Percentiles rank a stretch among this genome's conserved stretches.
phyloP scores from a whole-genome alignment of 2,888 invertebrate species.

The Endomychus coccineus region DNA sequence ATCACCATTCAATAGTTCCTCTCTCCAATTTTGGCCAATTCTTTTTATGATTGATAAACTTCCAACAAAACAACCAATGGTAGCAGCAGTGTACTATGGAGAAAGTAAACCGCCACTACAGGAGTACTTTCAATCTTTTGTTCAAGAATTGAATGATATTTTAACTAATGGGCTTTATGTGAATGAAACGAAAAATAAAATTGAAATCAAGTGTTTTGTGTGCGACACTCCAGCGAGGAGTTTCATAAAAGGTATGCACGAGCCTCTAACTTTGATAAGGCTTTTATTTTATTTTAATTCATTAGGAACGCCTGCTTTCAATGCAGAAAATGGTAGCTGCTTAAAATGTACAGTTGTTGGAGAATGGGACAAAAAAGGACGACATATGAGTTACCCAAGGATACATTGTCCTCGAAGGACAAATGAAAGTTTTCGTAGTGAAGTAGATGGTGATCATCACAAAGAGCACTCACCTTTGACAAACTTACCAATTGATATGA shows the following conservation, averaged over 20 bases:
- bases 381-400: conserved; percentile 20
- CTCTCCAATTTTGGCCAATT: conserved; percentile 21
- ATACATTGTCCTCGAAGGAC: conserved; percentile 18
- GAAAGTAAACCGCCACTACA: conserved; percentile 18
- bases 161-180: conserved; percentile 13
- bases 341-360: conserved; percentile 21
- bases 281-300: conserved; percentile 9
- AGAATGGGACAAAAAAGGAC: conserved; percentile 19
- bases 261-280: neutral
- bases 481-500: conserved; percentile 25
- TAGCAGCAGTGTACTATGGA: conserved; percentile 20
- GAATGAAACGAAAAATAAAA: conserved; percentile 10
- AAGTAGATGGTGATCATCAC: conserved; percentile 22
- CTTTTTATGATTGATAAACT: conserved; percentile 15
- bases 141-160: conserved; percentile 19
- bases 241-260: conserved; percentile 19
- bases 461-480: conserved; percentile 20
- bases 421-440: conserved; percentile 20
- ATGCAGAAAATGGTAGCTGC: conserved; percentile 22
- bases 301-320: conserved; percentile 21
- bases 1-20: conserved; percentile 15
- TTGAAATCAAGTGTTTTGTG: conserved; percentile 18
- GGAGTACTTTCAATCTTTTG: conserved; percentile 17
- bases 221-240: conserved; percentile 23
- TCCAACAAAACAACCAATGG: conserved; percentile 16